Evolutionary conservation across 2,113 vertebrate species (phyloP).

Genomic region (Tonatia bakeri): DNA sequence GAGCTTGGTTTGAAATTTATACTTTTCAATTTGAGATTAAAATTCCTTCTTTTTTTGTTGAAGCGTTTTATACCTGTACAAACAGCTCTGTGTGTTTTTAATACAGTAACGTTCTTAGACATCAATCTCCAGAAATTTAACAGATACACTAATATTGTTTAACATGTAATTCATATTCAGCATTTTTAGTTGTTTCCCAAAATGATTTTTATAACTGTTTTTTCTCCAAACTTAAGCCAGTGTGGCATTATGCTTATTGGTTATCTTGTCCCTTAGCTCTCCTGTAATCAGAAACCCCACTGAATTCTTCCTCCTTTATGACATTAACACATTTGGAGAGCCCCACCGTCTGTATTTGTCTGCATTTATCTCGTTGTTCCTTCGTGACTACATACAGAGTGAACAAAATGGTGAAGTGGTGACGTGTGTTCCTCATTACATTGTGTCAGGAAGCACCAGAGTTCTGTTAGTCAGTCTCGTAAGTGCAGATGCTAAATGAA

Average conservation of each 20-base stretch:
- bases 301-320: neutral
- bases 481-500: neutral
- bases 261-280: neutral
- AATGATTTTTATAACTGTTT: neutral
- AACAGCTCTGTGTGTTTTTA: neutral
- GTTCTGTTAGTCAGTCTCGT: neutral
- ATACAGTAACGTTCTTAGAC: neutral
- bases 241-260: neutral
- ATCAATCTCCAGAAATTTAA: neutral
- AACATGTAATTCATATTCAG: neutral
- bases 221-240: neutral
- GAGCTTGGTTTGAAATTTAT: conserved; percentile 16
- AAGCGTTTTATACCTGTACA: neutral
- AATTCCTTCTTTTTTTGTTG: neutral
- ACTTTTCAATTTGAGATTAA: neutral
- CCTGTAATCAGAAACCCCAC: neutral
- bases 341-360: neutral
- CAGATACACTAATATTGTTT: neutral
- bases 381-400: neutral
- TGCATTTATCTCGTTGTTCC: conserved; percentile 15
- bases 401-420: neutral
- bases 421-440: neutral
- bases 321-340: neutral
- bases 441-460: neutral
- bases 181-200: neutral